Percentiles rank a stretch among this genome's conserved stretches.
Conservation (phyloP, 2,113 vertebrate genomes). For the Proteles cristata region DNA sequence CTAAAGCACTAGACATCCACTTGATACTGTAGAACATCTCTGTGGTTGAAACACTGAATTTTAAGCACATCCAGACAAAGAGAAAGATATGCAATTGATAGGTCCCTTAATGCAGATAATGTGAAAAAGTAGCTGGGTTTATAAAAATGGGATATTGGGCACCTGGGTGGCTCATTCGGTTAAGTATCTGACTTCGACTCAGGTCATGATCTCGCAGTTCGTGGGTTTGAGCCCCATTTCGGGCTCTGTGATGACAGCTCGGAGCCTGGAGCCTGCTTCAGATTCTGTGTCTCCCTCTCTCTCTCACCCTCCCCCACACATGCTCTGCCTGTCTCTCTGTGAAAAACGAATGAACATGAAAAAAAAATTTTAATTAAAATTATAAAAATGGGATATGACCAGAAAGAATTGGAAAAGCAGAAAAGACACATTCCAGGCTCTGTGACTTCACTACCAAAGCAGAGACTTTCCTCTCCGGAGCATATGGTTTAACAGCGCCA, state of each 20-base stretch:
- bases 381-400: background rate
- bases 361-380: background rate
- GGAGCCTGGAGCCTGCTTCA: too few relatives aligned
- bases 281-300: too few relatives aligned
- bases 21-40: background rate
- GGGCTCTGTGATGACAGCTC: too few relatives aligned
- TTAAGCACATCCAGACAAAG: background rate
- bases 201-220: too few relatives aligned
- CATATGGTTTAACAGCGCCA: background rate
- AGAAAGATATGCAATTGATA: background rate
- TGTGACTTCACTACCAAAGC: background rate
- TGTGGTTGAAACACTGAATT: slow-evolving; percentile 22
- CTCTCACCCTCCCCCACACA: too few relatives aligned
- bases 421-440: background rate
- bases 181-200: too few relatives aligned
- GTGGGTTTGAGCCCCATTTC: too few relatives aligned
- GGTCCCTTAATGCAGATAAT: background rate
- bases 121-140: background rate
- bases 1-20: background rate
- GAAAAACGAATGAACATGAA: too few relatives aligned
- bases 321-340: too few relatives aligned
- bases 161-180: too few relatives aligned
- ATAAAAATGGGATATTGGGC: background rate
- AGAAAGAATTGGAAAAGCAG: background rate
- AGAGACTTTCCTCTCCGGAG: background rate